Evolutionary conservation across 92 coral and sea anemone genomes (phyloP), one percentile per base, ranked within the genome.

Genomic region (Parazoanthus darwini): DNA sequence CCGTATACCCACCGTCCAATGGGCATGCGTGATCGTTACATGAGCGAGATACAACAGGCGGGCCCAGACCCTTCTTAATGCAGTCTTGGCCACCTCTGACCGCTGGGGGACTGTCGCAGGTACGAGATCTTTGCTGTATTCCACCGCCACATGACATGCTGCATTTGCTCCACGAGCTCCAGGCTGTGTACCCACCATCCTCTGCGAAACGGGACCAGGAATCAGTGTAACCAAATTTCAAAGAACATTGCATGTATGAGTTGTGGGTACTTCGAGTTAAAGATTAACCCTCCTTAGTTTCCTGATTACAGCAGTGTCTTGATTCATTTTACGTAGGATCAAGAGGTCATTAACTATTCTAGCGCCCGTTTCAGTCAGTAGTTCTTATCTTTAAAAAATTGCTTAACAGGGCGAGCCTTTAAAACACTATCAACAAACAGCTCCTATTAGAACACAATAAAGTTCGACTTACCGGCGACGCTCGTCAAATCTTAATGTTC

Each of bases 91-190:
- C 98, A 76, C 98, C 96, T 74, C 92, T 91, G 85, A 93, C 74
- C 66, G 99, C 97, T 58, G 91, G 80, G 78, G 99, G 98, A 89
- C 92, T 96, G 91, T 94, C 80, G 35, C 99, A 97, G 68, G 89
- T 91, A 48, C 99, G 88, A 86, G 92, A 90, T 46, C 96, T 82
- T 87, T 94, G 93, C 84, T 84, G 94, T 58, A 97, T 83, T 6
- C 99, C 99, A 29, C 98, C 96, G 3, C 98, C 99, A 63, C 99
- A 97, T 13, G 94, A 84, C 44, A 92, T 91, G 93, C 94, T 95
- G 71, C 99, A 97, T 39, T 82, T 82, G n/a, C 93, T 91, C 99
- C 99, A 97, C 23, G 94, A 92, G 39, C 96, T 94, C 99, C 99
- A 97, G 20, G 88, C 89, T 20, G 95, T 89, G 87, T 94, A 97